Percentiles rank a stretch among this genome's conserved stretches.
Evolutionary conservation across 2,888 invertebrate genomes (phyloP).

Genomic region (Synanthedon myopaeformis): DNA sequence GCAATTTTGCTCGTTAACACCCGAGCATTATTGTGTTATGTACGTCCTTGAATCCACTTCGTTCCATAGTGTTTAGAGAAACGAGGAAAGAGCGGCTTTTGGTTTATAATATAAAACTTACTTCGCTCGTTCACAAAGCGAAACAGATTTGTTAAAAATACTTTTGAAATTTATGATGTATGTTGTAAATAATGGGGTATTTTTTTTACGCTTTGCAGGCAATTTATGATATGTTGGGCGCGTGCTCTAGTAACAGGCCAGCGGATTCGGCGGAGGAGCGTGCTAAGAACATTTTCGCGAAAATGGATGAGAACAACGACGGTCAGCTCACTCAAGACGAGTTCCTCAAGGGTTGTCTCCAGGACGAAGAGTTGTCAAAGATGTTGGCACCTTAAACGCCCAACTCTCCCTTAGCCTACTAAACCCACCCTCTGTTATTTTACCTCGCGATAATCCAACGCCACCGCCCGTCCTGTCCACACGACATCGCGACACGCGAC

Average conservation of each 20-base stretch:
- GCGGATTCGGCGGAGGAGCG: constrained; percentile 97
- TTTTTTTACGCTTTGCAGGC: constrained; percentile 78
- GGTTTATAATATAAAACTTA: too few relatives aligned
- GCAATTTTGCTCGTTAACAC: not conserved
- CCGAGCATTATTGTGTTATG: not conserved
- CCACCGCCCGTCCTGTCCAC: constrained; percentile 23
- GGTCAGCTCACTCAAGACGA: constrained; percentile 98
- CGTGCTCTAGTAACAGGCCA: constrained; percentile 94
- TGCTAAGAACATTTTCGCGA: constrained; percentile 98
- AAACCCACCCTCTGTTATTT: constrained; percentile 14
- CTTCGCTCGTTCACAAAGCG: not conserved
- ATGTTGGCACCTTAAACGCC: constrained; percentile 89
- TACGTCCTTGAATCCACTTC: too few relatives aligned
- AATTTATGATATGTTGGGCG: constrained; percentile 99
- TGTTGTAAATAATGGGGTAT: not conserved
- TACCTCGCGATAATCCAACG: constrained; percentile 37
- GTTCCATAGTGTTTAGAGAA: too few relatives aligned
- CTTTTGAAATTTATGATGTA: not conserved
- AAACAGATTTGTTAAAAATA: not conserved
- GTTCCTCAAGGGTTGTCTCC: constrained; percentile 96
- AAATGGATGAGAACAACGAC: constrained; percentile 99
- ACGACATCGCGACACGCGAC: constrained; percentile 13
- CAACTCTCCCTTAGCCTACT: constrained; percentile 2
- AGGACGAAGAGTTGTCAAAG: constrained; percentile 95
- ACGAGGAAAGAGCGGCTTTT: too few relatives aligned